Evolutionary conservation across 2,888 invertebrate species (phyloP), one percentile per base, ranked within the genome.

Genomic region (Drosophila rubida): DNA sequence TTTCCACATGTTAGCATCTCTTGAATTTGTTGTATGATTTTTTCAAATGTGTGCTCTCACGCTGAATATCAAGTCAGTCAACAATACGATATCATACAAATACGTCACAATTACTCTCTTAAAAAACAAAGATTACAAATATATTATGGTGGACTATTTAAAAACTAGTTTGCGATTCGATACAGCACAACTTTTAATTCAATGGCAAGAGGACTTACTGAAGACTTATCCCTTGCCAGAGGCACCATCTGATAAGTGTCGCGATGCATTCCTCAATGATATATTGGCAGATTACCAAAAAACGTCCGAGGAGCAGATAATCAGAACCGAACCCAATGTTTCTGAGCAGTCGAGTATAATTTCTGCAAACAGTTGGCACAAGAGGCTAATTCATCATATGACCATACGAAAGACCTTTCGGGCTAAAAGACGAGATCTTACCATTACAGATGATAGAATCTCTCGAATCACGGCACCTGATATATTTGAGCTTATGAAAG

Each of bases 261-360:
- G 70, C 9, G 75, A 75, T 63, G 55, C 6, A 6, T 75, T 37
- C 11, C 25, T 75, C 0, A 57, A 39, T 0, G 23, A 55, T 0
- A 19, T 67, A 0, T 5, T 67, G 5, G 4, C 27, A 23, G 35
- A 46, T 4, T 44, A 25, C 16, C 2, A 51, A 35, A 0, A 9
- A 35, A 0, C n/a, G 0, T 0, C 11, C 3, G 25, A 51, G 0
- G 5, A 6, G n/a, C n/a, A n/a, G n/a, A n/a, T n/a, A n/a, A n/a
- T n/a, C n/a, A n/a, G n/a, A n/a, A n/a, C n/a, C n/a, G n/a, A n/a
- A n/a, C n/a, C n/a, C n/a, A n/a, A n/a, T n/a, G n/a, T n/a, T n/a
- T n/a, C n/a, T n/a, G n/a, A n/a, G n/a, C n/a, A n/a, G n/a, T n/a
- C n/a, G n/a, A n/a, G n/a, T n/a, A n/a, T n/a, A n/a, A n/a, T n/a